Conservation (phyloP, 2,113 vertebrate species). For the Zosterops hypoxanthus region DNA sequence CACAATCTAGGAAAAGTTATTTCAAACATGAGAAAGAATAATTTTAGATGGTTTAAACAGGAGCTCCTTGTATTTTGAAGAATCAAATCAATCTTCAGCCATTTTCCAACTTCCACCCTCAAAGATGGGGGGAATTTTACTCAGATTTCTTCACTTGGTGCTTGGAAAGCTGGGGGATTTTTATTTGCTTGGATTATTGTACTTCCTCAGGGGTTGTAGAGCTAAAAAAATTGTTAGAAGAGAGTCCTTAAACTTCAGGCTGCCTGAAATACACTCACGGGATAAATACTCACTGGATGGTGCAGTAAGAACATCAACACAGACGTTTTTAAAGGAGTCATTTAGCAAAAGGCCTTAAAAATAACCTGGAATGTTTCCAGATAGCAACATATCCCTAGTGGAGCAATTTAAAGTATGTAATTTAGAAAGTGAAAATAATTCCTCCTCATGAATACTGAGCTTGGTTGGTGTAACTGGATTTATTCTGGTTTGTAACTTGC, state of each 20-base stretch:
- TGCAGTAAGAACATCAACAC: rapidly evolving
- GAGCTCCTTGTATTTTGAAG: not conserved
- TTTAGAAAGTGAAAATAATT: not conserved
- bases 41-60: not conserved
- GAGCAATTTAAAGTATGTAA: not conserved
- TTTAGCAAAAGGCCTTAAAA: not conserved
- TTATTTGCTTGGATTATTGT: not conserved
- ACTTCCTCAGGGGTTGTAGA: not conserved
- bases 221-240: not conserved
- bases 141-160: not conserved
- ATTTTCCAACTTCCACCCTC: rapidly evolving
- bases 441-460: not conserved
- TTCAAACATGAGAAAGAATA: not conserved
- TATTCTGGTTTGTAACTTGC: not conserved
- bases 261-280: not conserved
- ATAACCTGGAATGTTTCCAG: not conserved
- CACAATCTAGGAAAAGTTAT: not conserved
- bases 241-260: not conserved
- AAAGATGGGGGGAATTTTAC: not conserved
- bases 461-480: not conserved
- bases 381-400: not conserved
- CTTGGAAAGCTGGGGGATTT: not conserved
- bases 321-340: not conserved
- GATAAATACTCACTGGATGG: not conserved
- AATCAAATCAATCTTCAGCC: not conserved